Base-by-base conservation (phyloP, 2,888 invertebrate species). In the Orgyia antiqua region DNA sequence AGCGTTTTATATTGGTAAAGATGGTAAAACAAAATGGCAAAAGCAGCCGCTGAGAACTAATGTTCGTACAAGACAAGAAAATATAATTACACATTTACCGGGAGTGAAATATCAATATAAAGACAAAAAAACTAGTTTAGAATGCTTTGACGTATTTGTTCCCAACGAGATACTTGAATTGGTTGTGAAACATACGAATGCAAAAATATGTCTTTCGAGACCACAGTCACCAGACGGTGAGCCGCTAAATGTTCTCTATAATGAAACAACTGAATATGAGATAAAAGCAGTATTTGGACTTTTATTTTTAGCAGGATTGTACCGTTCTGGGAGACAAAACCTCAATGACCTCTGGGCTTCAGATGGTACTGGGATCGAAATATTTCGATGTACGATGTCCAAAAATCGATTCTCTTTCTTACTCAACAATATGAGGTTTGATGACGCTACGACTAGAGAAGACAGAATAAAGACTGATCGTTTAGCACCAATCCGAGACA, bases 291-390 rank as follows among this genome's bases (percentile, higher is more conserved):
- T 31, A 12, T 10, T 31, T 19, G 26, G 26, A 9, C 7, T 31
- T 17, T 10, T 31, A 8, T 31, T 26, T 12, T 26, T 31, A 26
- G 26, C 19, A n/a, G 31, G 31, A 31, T 31, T 31, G 17, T 26
- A 12, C 13, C 13, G 19, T 10, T 31, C 31, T 20, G 9, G 20
- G 17, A 25, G 31, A 26, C 26, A 19, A 18, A 26, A 18, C n/a
- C 4, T 20, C 3, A n/a, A 20, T 8, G 20, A 20, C 9, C 4
- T 20, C 4, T n/a, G n/a, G 20, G n/a, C 4, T 8, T 8, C 4
- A 8, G 19, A 19, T 8, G 18, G 2, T 8, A 20, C 20, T 8
- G n/a, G 20, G 9, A 7, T 20, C 4, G 20, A 20, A 2, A n/a
- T n/a, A n/a, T 20, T 7, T 20, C 20, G n/a, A n/a, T 4, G 1